Evolutionary conservation across 2,113 vertebrate genomes (phyloP), one percentile per base, ranked within the genome.

Genomic region (Etia nguti): DNA sequence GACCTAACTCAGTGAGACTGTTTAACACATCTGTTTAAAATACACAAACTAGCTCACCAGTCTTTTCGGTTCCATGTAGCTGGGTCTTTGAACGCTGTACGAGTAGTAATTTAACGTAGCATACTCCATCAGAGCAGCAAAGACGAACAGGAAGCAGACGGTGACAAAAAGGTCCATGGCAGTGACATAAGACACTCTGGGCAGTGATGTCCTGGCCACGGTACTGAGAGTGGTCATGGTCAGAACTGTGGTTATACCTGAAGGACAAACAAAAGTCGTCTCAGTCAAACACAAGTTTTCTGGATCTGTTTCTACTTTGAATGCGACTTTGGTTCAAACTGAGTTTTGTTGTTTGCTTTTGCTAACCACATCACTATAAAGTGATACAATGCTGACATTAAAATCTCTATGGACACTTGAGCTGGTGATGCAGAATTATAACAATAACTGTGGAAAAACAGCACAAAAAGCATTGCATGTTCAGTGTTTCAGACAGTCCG

Each of bases 91-190:
- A 54, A 96, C 93, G 4, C 98, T 97, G 65, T 95, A 86, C 0
- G 98, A 98, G 84, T 98, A 99, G 92, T 98, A 99, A 94, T 99
- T 99, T 86, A 99, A 97, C 0, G 97, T 97, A 43, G 98, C 98
- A 0, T 99, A 99, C 95, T 99, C 98, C 98, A 99, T 99, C 88
- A 99, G 93, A 36, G 98, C 98, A 10, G 98, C 98, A 20, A 99
- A 99, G 88, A 99, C 98, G 75, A 99, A 99, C 6, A 99, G 93
- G 96, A 99, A 99, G 95, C 98, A 99, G 80, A 99, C 98, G 1
- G 98, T 99, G 94, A 99, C 98, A 60, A 99, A 99, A 43, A 99
- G 97, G 92, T 99, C 98, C 98, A 99, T 99, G 87, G 98, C 98
- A 0, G 98, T 99, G 95, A 99, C 96, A 0, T 99, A 99, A 46